These are phyloP conservation scores for Carposina sasakii DNA, from an alignment of 1,140 invertebrate genomes.

Conservation along the genomic window DNA sequence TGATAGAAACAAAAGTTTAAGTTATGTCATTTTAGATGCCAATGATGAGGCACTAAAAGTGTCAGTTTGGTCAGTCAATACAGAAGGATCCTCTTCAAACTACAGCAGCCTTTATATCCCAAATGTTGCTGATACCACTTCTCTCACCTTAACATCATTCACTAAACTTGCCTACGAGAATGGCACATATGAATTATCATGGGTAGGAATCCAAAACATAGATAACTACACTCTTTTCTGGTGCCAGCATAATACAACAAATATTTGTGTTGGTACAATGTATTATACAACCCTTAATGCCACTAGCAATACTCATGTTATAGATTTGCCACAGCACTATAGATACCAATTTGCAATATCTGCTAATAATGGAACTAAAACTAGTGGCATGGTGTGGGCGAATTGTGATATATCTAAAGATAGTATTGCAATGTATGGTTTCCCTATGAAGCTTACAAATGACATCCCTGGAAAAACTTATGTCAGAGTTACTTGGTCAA, in stretches of 20 bases:
- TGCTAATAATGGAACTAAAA: slow-evolving; percentile 75
- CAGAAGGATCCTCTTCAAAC: slow-evolving; percentile 72
- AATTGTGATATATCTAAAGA: slow-evolving; percentile 82
- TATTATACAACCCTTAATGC: slow-evolving; percentile 49
- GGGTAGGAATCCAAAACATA: slow-evolving; percentile 71
- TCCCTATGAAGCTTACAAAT: slow-evolving; percentile 74
- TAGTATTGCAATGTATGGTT: slow-evolving; percentile 78
- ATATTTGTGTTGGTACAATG: slow-evolving; percentile 50
- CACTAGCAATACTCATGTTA: slow-evolving; percentile 48
- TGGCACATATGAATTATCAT: slow-evolving; percentile 80
- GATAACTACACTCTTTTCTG: slow-evolving; percentile 82
- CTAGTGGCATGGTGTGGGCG: slow-evolving; percentile 86
- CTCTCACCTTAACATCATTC: slow-evolving; percentile 78
- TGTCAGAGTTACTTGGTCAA: slow-evolving; percentile 79
- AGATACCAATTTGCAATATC: slow-evolving; percentile 79
- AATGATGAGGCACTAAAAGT: slow-evolving; percentile 48
- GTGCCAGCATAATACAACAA: slow-evolving; percentile 72
- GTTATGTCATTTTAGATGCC: slow-evolving; percentile 44
- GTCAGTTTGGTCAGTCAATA: slow-evolving; percentile 72
- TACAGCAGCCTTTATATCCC: slow-evolving; percentile 77
- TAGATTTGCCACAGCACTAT: slow-evolving; percentile 49
- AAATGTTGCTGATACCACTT: slow-evolving; percentile 68
- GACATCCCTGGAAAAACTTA: slow-evolving; percentile 73
- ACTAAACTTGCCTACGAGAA: slow-evolving; percentile 75
- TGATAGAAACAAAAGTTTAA: slow-evolving; percentile 53